Base-by-base conservation (phyloP, 2,113 vertebrate genomes). In the Tragulus kanchil region DNA sequence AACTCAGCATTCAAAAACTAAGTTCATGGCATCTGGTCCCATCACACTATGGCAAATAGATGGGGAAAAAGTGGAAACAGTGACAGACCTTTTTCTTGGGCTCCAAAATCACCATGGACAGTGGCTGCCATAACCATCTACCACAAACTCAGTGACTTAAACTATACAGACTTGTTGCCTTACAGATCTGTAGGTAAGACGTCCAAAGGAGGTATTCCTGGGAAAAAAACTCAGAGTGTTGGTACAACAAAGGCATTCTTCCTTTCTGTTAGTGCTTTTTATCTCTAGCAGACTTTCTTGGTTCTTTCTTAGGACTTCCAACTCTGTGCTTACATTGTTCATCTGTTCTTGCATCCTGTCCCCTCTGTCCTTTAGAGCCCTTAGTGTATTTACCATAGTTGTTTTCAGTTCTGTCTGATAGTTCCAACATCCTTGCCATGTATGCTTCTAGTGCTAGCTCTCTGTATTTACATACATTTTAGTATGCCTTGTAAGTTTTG, bases 301-400 rank as follows among this genome's bases (percentile, higher is more conserved):
- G 13, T 56, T 88, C 93, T 88, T 62, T 79, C 93, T 62, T 75
- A 73, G 65, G n/a, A 83, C 75, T 83, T 73, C 62, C 19, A 36
- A 25, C 50, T 83, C 75, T 88, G 17, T 59, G 14, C 92, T 67
- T 67, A 50, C 61, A 58, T 58, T 65, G 50, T 21, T 36, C 21
- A 10, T 58, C 36, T 67, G 50, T 79, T 87, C 52, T 59, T 69
- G 6, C 14, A 64, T 21, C 48, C 7, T 36, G 15, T 50, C 26
- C 45, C n/a, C 19, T 87, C 67, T 87, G 50, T 50, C 73, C 36
- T 79, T n/a, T 58, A 56, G 28, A 36, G 2, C 15, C 36, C 52
- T 26, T 87, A 58, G 28, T 73, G 50, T 50, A 59, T 77, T 75
- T 45, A 69, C 77, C 61, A 67, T n/a, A n/a, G 25, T 58, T 78